phyloP scores from a whole-genome alignment of 2,888 invertebrate genomes.

The Pegoplata infirma region DNA sequence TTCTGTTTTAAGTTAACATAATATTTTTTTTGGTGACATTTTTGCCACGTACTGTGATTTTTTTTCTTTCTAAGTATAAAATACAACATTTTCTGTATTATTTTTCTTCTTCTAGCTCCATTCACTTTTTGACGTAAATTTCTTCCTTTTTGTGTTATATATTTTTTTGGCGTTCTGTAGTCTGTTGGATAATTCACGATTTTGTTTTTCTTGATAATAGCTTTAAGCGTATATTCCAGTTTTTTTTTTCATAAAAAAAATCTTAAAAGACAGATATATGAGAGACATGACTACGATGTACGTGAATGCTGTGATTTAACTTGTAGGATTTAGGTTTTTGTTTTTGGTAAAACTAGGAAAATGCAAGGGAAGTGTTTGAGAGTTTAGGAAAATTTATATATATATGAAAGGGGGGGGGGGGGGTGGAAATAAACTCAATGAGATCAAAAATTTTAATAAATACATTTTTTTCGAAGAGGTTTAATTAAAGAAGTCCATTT shows the following conservation, averaged over 20 bases:
- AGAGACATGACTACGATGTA: conserved; percentile 22
- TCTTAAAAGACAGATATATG: conserved; percentile 1
- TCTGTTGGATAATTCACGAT: conserved; percentile 37
- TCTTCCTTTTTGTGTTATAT: conserved; percentile 7
- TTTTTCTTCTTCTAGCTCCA: conserved; percentile 12
- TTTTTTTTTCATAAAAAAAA: not conserved
- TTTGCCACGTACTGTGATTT: conserved; percentile 43
- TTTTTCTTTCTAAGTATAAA: not conserved
- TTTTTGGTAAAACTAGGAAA: not conserved
- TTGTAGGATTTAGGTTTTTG: conserved; percentile 2
- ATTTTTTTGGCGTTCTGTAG: conserved; percentile 23
- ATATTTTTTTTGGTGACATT: conserved; percentile 26
- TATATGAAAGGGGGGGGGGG: no score
- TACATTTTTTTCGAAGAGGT: no score
- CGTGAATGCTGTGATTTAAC: conserved; percentile 21
- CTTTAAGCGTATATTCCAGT: conserved; percentile 27
- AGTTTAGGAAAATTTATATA: no score
- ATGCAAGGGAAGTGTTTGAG: no score
- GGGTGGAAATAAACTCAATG: no score
- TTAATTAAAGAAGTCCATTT: no score
- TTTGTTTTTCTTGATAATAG: conserved; percentile 30
- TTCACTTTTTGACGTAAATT: not conserved
- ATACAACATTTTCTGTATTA: not conserved
- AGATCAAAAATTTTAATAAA: no score
- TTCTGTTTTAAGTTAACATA: conserved; percentile 8